Conservation (phyloP, 2,888 invertebrate species). For the Herminia tarsipennalis region DNA sequence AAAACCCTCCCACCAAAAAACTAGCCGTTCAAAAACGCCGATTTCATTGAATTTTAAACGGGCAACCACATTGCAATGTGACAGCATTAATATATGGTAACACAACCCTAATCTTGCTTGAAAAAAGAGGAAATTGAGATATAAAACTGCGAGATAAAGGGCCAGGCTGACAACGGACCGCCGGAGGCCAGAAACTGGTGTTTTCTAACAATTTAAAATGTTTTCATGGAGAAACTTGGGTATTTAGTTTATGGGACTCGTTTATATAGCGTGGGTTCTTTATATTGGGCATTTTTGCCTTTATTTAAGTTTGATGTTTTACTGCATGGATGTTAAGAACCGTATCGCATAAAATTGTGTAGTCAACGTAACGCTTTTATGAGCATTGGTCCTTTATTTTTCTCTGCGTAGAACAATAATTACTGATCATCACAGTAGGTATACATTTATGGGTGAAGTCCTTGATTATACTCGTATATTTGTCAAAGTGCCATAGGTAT, state of each 20-base stretch:
- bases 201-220: constrained; percentile 52
- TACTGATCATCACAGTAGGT: no score
- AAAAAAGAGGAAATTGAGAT: constrained; percentile 69
- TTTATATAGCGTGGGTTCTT: constrained; percentile 18
- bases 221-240: constrained; percentile 40
- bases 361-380: no score
- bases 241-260: constrained; percentile 40
- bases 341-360: no score
- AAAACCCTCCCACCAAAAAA: no score
- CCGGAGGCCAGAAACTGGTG: constrained; percentile 40
- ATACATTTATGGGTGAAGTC: no score
- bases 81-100: constrained; percentile 27
- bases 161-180: constrained; percentile 34
- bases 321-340: no score
- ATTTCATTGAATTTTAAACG: constrained; percentile 31
- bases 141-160: constrained; percentile 67
- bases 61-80: constrained; percentile 12
- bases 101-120: constrained; percentile 32
- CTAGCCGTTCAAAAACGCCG: no score
- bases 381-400: no score
- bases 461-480: no score
- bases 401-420: no score
- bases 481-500: no score
- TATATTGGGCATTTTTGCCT: constrained; percentile 11
- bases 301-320: no score